Evolutionary conservation across 2,888 invertebrate genomes (phyloP).

Genomic region (Polietes domitor): DNA sequence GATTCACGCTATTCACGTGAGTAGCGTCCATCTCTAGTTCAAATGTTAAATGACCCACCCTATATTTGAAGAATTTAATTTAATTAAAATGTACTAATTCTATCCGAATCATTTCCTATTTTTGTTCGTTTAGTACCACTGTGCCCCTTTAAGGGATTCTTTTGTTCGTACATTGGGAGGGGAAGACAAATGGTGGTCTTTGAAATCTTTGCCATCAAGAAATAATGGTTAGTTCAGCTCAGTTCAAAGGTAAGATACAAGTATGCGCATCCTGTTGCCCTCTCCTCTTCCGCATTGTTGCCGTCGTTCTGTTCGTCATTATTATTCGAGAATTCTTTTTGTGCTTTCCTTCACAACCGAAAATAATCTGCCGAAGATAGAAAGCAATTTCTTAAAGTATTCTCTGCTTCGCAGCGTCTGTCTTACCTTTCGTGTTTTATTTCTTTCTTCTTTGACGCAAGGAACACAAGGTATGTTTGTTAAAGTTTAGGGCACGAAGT

Average conservation of each 20-base stretch:
- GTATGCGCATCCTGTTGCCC: not conserved
- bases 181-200: not conserved
- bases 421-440: not conserved
- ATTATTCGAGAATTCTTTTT: not conserved
- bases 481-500: not conserved
- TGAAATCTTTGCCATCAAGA: not conserved
- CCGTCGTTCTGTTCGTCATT: not conserved
- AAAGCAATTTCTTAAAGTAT: constrained; percentile 21
- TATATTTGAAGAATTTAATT: no score
- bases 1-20: no score
- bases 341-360: not conserved
- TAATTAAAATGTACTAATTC: no score
- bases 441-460: not conserved
- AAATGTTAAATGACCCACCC: no score
- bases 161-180: not conserved
- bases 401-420: not conserved
- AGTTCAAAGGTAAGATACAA: not conserved
- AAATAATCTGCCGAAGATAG: constrained; percentile 1
- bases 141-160: not conserved
- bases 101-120: no score
- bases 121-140: no score
- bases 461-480: constrained; percentile 1
- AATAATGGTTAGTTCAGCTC: not conserved
- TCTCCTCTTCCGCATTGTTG: not conserved
- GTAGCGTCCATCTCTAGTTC: no score